A percentile compares a stretch with the other conserved stretches of the same genome.
These are phyloP conservation scores for Acrossocheilus fasciatus DNA, from an alignment of 2,797 vertebrate genomes.

Conservation along the genomic window DNA sequence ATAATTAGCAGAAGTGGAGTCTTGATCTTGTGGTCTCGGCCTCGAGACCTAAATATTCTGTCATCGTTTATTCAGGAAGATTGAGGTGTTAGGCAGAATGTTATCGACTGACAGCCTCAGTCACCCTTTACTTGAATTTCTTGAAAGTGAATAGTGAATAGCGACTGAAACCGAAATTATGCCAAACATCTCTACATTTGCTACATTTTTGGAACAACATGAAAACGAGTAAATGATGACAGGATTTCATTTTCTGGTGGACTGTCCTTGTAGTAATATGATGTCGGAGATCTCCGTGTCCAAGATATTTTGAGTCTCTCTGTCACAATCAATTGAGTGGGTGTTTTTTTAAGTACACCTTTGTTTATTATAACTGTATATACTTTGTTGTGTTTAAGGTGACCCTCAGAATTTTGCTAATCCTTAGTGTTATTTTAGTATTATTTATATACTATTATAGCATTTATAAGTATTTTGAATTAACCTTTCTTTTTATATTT, in stretches of 20 bases:
- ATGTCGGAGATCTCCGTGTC: background rate
- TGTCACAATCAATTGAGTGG: background rate
- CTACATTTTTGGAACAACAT: background rate
- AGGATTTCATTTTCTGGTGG: background rate
- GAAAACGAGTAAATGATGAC: too few species aligned
- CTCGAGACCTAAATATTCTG: background rate
- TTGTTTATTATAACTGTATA: background rate
- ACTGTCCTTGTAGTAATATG: background rate
- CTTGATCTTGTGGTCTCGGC: background rate
- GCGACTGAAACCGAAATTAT: background rate
- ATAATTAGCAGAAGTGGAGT: background rate
- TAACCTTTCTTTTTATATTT: background rate
- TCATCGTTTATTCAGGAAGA: background rate
- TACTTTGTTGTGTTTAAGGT: background rate
- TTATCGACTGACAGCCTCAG: background rate
- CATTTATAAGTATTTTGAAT: background rate
- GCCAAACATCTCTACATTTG: background rate
- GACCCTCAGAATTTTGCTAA: background rate
- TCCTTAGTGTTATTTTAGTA: background rate
- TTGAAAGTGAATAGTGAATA: background rate
- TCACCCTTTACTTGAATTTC: background rate
- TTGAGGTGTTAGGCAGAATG: background rate
- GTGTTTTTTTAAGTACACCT: background rate
- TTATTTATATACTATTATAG: background rate
- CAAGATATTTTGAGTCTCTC: background rate